A percentile compares a stretch with the other conserved stretches of the same genome.
Evolutionary conservation across 1,140 invertebrate genomes (phyloP).

Genomic region (Copidosoma floridanum): DNA sequence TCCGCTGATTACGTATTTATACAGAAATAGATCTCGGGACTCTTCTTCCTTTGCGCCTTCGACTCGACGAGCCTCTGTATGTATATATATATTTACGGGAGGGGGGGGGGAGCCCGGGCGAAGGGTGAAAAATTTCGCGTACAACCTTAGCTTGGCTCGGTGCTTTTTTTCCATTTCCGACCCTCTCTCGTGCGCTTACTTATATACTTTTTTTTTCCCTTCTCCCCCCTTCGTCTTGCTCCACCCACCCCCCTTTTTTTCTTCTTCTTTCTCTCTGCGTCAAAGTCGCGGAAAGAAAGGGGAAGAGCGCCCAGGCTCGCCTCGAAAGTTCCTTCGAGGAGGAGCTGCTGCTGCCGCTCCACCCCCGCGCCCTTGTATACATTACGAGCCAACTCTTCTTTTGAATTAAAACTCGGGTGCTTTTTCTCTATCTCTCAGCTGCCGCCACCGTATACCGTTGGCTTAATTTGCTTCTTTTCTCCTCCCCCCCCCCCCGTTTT

Average conservation of each 20-base stretch:
- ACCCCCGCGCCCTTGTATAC: not conserved
- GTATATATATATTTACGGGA: too few relatives aligned
- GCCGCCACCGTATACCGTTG: too few relatives aligned
- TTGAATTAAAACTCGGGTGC: conserved; percentile 21
- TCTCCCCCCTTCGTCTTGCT: conserved; percentile 11
- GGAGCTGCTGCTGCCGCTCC: conserved; percentile 27
- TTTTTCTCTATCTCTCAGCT: too few relatives aligned
- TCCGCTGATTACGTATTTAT: conserved; percentile 42
- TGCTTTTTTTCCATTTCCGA: conserved; percentile 18
- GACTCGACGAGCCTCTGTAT: too few relatives aligned
- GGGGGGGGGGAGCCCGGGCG: not conserved
- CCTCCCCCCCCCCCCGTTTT: too few relatives aligned
- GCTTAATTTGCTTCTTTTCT: conserved; percentile 27
- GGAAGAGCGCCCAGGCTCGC: not conserved
- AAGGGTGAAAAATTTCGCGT: conserved; percentile 30
- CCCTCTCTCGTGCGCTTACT: too few relatives aligned
- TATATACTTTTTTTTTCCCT: conserved; percentile 31
- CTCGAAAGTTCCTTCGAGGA: conserved; percentile 5
- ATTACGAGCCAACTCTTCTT: not conserved
- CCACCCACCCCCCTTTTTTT: too few relatives aligned
- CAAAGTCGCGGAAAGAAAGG: not conserved
- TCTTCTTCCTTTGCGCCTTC: not conserved
- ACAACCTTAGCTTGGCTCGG: too few relatives aligned
- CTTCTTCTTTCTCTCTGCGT: not conserved
- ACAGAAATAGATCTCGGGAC: conserved; percentile 40